Conservation (phyloP, 2,113 vertebrate species). For the Tapirus terrestris region DNA sequence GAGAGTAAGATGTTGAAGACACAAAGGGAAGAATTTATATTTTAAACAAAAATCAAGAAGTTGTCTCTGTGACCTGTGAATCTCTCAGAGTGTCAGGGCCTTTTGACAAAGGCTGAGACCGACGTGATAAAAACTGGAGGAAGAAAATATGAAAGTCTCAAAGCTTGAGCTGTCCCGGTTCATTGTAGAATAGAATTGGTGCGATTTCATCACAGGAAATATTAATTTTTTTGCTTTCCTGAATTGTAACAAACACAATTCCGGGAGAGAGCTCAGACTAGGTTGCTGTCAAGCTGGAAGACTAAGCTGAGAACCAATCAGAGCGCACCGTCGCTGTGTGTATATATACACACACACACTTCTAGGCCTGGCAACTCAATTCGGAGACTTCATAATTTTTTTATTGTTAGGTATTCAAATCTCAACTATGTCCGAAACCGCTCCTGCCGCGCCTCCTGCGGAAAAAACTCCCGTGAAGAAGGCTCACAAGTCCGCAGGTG, state of each 20-base stretch:
- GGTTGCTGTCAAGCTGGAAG: slow-evolving; percentile 67
- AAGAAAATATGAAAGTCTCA: not conserved
- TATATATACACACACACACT: slow-evolving; percentile 56
- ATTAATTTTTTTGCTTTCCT: slow-evolving; percentile 68
- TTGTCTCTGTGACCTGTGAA: not conserved
- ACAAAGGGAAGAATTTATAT: not conserved
- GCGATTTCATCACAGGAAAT: slow-evolving; percentile 13
- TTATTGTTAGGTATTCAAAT: fast-evolving
- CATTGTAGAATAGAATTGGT: not conserved
- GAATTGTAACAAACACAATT: slow-evolving; percentile 83
- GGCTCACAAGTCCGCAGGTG: slow-evolving; percentile 72
- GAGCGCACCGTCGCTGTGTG: slow-evolving; percentile 66
- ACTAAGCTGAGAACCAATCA: slow-evolving; percentile 81
- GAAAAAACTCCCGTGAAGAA: slow-evolving; percentile 58
- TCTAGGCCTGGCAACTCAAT: not conserved
- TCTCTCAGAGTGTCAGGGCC: not conserved
- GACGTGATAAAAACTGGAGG: not conserved
- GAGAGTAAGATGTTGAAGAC: not conserved
- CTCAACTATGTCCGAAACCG: not conserved
- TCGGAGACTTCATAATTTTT: not conserved
- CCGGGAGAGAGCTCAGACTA: slow-evolving; percentile 25
- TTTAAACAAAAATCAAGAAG: slow-evolving; percentile 33
- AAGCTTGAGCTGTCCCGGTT: slow-evolving; percentile 34
- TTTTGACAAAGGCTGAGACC: not conserved
- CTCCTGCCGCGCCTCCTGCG: slow-evolving; percentile 60